Evolutionary conservation across 2,888 invertebrate genomes (phyloP).

Genomic region (Alsophila aescularia): DNA sequence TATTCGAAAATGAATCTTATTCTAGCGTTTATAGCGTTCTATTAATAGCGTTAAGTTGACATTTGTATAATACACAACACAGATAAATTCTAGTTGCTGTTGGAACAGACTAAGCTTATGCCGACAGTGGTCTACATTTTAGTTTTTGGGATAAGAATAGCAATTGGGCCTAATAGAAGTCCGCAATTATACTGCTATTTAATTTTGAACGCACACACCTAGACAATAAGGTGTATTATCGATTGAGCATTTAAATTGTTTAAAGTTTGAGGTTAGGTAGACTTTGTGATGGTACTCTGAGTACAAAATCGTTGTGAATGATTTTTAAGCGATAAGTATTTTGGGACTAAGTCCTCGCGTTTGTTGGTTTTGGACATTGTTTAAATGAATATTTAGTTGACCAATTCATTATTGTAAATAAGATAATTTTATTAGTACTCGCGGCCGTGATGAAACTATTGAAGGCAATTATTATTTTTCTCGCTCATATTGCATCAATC

Average conservation of each 20-base stretch:
- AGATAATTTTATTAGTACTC: background rate
- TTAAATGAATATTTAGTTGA: constrained; percentile 1
- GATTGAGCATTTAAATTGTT: constrained; percentile 28
- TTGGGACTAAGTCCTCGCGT: constrained; percentile 55
- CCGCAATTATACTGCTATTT: background rate
- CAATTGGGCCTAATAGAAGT: too few relatives aligned
- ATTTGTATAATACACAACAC: too few relatives aligned
- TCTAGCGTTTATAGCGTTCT: too few relatives aligned
- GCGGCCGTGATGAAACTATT: too few relatives aligned
- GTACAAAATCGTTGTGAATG: constrained; percentile 57
- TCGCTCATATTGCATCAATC: too few relatives aligned
- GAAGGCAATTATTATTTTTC: too few relatives aligned
- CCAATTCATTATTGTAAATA: constrained; percentile 11
- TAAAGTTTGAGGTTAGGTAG: constrained; percentile 28
- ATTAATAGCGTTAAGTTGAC: too few relatives aligned
- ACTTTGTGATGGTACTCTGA: constrained; percentile 68
- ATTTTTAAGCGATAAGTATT: constrained; percentile 50
- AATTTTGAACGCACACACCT: constrained; percentile 7
- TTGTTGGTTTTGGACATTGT: constrained; percentile 36
- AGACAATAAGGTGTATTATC: constrained; percentile 30
- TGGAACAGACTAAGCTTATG: too few relatives aligned
- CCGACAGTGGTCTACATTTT: too few relatives aligned
- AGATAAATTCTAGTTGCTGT: too few relatives aligned
- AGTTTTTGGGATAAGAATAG: too few relatives aligned
- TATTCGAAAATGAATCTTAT: too few relatives aligned